Conservation (phyloP, 2,888 invertebrate species). For the Teinopalpus imperialis region DNA sequence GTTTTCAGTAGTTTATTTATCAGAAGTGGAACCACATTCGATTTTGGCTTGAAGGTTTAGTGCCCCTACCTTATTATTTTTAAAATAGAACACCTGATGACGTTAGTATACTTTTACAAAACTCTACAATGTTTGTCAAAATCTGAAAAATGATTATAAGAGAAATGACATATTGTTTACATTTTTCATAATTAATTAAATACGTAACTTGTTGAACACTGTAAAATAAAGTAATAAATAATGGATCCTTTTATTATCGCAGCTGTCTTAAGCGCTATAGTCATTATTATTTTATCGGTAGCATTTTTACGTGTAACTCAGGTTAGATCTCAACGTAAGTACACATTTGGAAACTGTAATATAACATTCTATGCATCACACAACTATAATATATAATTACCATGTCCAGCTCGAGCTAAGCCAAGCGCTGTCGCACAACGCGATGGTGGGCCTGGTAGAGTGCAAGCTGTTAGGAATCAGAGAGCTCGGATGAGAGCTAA, state of each 20-base stretch:
- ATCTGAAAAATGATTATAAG: constrained; percentile 8
- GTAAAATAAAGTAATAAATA: constrained; percentile 27
- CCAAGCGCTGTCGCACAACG: constrained; percentile 63
- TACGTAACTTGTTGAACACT: too few species aligned
- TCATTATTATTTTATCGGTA: constrained; percentile 56
- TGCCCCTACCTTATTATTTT: too few species aligned
- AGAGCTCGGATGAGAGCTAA: constrained; percentile 84
- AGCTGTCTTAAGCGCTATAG: constrained; percentile 64
- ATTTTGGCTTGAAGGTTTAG: too few species aligned
- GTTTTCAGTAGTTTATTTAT: too few species aligned
- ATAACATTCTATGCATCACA: constrained; percentile 3
- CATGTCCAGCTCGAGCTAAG: constrained; percentile 55
- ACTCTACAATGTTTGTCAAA: background rate
- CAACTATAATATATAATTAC: too few species aligned
- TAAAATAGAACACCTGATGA: background rate
- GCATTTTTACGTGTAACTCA: constrained; percentile 58
- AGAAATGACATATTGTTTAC: too few species aligned
- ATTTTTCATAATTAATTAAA: too few species aligned
- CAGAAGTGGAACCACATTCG: too few species aligned
- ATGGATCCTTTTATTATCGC: constrained; percentile 75
- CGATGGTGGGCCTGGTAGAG: constrained; percentile 85
- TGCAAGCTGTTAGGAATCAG: constrained; percentile 88
- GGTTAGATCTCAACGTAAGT: constrained; percentile 59
- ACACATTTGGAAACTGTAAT: background rate
- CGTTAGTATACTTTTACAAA: too few species aligned